A percentile compares a stretch with the other conserved stretches of the same genome.
Evolutionary conservation across 2,797 vertebrate species (phyloP).

Genomic region (Octomys mimax): DNA sequence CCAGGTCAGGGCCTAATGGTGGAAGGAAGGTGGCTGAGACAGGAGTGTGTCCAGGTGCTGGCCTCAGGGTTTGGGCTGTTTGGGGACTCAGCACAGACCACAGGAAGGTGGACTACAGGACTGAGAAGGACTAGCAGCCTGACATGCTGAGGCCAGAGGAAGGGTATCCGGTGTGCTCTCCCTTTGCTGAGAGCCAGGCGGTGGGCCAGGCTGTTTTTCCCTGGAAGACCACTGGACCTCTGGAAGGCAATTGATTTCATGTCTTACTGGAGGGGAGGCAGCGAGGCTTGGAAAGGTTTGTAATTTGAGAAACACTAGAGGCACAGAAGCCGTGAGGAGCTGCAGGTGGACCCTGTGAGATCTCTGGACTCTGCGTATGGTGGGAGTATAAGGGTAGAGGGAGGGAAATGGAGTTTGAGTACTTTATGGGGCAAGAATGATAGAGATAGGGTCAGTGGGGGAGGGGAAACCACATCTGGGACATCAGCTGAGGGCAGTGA

Average conservation of each 20-base stretch:
- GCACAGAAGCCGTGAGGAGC: neutral
- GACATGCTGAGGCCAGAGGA: neutral
- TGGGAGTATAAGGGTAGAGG: neutral
- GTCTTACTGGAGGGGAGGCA: neutral
- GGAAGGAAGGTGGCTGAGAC: neutral
- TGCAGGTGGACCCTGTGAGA: neutral
- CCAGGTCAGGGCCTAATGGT: neutral
- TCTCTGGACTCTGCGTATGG: neutral
- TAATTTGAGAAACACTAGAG: neutral
- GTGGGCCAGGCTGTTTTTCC: neutral
- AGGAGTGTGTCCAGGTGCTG: neutral
- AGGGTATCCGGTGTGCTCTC: accelerated
- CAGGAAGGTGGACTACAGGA: no score
- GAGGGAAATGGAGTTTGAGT: neutral
- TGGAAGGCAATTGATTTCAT: neutral
- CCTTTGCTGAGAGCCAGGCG: neutral
- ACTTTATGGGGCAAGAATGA: neutral
- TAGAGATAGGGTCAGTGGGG: accelerated
- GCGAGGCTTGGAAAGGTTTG: neutral
- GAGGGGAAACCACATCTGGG: no score
- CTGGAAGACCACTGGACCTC: neutral
- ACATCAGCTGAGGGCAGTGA: accelerated
- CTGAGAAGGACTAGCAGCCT: neutral
- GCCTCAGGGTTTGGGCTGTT: neutral
- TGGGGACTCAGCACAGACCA: accelerated